phyloP scores from a whole-genome alignment of 2,888 invertebrate genomes.

The Lasioglossum morio region DNA sequence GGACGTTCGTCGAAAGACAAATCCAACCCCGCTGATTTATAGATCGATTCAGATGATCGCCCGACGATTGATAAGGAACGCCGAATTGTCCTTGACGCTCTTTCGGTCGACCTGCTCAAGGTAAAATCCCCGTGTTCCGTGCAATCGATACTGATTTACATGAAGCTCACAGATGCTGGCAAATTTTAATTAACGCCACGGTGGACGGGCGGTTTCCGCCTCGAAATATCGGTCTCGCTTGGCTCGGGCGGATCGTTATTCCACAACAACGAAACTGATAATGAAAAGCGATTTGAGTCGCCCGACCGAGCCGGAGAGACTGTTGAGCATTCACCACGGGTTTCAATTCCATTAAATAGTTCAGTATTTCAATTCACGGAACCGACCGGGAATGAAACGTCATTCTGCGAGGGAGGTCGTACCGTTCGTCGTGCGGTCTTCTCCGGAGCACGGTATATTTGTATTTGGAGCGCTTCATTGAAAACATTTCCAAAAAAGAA shows the following conservation, averaged over 20 bases:
- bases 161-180: constrained; percentile 46
- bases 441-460: not conserved
- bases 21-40: not conserved
- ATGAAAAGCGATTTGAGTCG: constrained; percentile 32
- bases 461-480: not conserved
- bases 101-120: constrained; percentile 31
- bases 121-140: constrained; percentile 33
- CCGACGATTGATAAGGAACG: not conserved
- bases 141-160: constrained; percentile 67
- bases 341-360: not conserved
- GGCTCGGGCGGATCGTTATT: constrained; percentile 5
- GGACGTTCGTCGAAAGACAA: not conserved
- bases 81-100: constrained; percentile 3
- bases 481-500: not conserved
- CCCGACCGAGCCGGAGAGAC: not conserved
- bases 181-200: constrained; percentile 61
- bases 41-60: not conserved
- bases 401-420: not conserved
- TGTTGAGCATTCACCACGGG: not conserved
- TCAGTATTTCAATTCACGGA: not conserved
- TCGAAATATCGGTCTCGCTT: constrained; percentile 21
- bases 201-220: constrained; percentile 12
- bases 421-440: not conserved
- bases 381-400: not conserved
- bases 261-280: constrained; percentile 38